Evolutionary conservation across 2,113 vertebrate genomes (phyloP).

Genomic region (Pituophis catenifer): DNA sequence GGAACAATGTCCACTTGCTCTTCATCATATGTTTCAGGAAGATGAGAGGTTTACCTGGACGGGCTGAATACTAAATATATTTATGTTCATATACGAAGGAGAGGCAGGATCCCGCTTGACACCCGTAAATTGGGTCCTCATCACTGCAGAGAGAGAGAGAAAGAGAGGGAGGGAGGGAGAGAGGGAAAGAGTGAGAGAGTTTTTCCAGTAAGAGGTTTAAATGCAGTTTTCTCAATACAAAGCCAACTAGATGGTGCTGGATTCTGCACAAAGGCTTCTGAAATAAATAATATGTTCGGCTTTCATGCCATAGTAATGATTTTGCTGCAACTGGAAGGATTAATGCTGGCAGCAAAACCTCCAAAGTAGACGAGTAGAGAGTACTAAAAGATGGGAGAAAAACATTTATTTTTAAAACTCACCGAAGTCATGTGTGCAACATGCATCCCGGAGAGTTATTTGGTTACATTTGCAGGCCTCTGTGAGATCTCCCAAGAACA

Average conservation of each 20-base stretch:
- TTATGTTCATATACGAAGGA: not conserved
- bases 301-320: not conserved
- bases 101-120: rapidly evolving
- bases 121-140: not conserved
- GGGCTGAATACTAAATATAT: not conserved
- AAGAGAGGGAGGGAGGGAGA: not conserved
- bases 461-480: rapidly evolving
- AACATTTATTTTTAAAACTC: not conserved
- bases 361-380: not conserved
- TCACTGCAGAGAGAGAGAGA: not conserved
- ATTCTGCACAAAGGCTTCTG: not conserved
- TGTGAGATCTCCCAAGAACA: not conserved
- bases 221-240: not conserved
- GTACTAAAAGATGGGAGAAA: not conserved
- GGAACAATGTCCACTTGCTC: not conserved
- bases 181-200: not conserved
- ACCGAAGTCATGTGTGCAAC: not conserved
- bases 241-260: not conserved
- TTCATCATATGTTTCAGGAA: not conserved
- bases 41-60: not conserved
- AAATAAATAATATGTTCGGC: not conserved
- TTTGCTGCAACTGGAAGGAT: not conserved
- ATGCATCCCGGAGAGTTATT: rapidly evolving
- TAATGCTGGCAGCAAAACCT: not conserved
- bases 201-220: not conserved